Base-by-base conservation (phyloP, 2,888 invertebrate genomes). In the Philereme vetulata region DNA sequence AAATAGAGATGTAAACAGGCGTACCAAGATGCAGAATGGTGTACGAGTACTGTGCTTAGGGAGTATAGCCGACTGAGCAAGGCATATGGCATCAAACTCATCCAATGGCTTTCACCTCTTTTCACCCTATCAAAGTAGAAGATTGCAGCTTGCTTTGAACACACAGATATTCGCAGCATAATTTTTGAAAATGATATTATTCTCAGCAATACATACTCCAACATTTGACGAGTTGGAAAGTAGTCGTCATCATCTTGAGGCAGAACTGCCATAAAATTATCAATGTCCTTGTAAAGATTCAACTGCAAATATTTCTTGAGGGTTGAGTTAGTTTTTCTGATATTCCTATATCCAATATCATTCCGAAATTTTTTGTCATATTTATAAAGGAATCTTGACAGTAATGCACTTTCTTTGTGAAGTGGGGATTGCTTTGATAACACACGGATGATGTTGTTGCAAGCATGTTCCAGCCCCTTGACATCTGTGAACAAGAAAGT, bases 221-320 rank as follows among this genome's bases (percentile, higher is more conserved):
- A 69, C 93, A 93, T 94, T 79, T 94, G 94, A 64, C 82, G 85
- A 4, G 93, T 93, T n/a, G 94, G 94, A 50, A 93, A 80, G 71
- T 85, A 86, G 21, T 80, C 67, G 42, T 81, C 79, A 36, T 81
- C 80, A 35, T 78, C 73, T 45, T 76, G 76, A 6, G 90, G 90
- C 42, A 93, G 66, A 5, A 79, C 70, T 11, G 78, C 71, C 11
- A 60, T 43, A 70, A 92, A 92, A 58, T 73, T 78, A 60, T 88
- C 79, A 46, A 90, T 61, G 66, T 93, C 93, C 68, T 88, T 93
- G 35, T 88, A 71, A 4, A 94, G 67, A 54, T 90, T 84, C 11
- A 94, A 63, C 38, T 75, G 72, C 43, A 93, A 78, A 75, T 93
- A 94, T 73, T 88, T 93, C 5, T 87, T 81, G 33, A 94, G 68